phyloP scores from a whole-genome alignment of 1,140 invertebrate species.

The Drosophila santomea region DNA sequence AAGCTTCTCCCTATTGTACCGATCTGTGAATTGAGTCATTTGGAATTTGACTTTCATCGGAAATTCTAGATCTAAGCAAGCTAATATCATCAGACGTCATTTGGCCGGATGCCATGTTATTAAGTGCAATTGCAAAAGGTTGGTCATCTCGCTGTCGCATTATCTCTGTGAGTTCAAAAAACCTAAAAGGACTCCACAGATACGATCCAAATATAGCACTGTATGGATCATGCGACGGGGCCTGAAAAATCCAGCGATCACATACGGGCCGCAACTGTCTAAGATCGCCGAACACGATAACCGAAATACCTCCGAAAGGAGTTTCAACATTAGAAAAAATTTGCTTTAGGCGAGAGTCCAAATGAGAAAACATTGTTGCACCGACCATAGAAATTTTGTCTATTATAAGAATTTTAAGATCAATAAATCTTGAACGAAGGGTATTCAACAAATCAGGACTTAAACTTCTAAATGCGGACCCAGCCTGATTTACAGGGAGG shows the following conservation, averaged over 20 bases:
- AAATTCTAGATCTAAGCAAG: no score
- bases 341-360: background rate
- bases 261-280: background rate
- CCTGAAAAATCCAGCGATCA: no score
- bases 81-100: no score
- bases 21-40: no score
- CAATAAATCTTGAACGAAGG: background rate
- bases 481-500: constrained; percentile 1
- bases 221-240: background rate
- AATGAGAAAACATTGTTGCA: background rate
- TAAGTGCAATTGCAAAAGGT: no score
- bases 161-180: constrained; percentile 27
- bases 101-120: no score
- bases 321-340: background rate
- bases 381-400: background rate
- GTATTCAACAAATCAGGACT: background rate
- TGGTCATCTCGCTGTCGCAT: no score
- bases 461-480: background rate
- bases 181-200: background rate
- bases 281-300: background rate
- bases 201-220: background rate
- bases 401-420: background rate
- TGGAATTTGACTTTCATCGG: no score
- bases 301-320: background rate
- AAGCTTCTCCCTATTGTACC: no score